These are phyloP conservation scores for Alethe diademata DNA, from an alignment of 2,113 vertebrate species.

Conservation along the genomic window DNA sequence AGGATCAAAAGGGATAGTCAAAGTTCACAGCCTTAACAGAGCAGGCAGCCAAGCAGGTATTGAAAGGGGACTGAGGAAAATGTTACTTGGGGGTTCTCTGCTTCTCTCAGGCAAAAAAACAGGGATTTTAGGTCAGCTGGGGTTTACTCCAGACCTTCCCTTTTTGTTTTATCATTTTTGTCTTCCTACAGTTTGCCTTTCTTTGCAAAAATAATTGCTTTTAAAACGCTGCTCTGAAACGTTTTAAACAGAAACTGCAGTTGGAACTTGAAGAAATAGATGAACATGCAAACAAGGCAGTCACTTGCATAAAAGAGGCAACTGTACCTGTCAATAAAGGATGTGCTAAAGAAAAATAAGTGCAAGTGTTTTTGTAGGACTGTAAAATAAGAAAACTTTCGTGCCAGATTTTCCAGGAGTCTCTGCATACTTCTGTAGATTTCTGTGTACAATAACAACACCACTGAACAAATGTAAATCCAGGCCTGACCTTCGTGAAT, in stretches of 20 bases:
- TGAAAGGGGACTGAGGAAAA: background rate
- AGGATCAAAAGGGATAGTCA: background rate
- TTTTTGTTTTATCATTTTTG: background rate
- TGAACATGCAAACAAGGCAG: background rate
- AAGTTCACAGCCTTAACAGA: background rate
- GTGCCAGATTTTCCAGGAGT: background rate
- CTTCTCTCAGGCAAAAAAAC: background rate
- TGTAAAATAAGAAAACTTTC: background rate
- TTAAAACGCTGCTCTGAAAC: background rate
- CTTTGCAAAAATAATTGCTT: background rate
- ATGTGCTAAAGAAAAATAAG: background rate
- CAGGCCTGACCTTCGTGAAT: background rate
- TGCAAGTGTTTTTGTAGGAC: background rate
- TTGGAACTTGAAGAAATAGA: background rate
- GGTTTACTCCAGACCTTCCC: background rate
- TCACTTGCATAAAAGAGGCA: background rate
- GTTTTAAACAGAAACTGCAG: background rate
- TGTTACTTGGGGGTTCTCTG: background rate
- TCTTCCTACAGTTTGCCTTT: background rate
- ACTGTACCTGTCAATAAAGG: background rate
- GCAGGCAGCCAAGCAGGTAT: background rate
- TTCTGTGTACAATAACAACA: background rate
- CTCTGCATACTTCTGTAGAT: background rate
- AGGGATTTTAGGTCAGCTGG: rapidly evolving
- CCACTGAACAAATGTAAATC: background rate